Base-by-base conservation (phyloP, 2,113 vertebrate genomes). In the Callospermophilus lateralis region DNA sequence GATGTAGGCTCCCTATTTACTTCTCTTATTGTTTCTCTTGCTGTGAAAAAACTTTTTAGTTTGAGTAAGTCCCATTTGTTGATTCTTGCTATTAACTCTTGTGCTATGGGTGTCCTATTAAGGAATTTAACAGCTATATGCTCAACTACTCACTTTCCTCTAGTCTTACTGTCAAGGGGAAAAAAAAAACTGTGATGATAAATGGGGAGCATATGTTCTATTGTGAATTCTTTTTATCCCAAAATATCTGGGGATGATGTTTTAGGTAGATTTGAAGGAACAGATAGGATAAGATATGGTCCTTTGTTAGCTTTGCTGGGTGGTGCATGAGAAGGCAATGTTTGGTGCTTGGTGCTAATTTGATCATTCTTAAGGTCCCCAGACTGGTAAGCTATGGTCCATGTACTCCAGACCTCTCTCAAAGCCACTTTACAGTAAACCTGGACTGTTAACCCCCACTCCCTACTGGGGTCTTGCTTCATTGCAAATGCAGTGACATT, bases 131-230 rank as follows among this genome's bases (percentile, higher is more conserved):
- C 63, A 86, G 55, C 28, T 67, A 2, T 26, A n/a, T 7, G 13
- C 15, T 76, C 24, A 74, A 61, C 17, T 68, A 45, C 8, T 45
- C 72, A 19, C 16, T 77, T 67, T 83, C 39, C 63, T 79, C 45
- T 58, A 37, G 55, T 78, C 77, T 83, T n/a, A 8, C 55, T 45
- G 20, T 91, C 61, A 53, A 91, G 88, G 87, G 88, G 84, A 84
- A 63, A 67, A 96, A 87, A 58, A 22, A 22, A 22, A n/a, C n/a
- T 8, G 16, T 28, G 37, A 34, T 9, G 68, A 53, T 53, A 65
- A 34, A 19, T 45, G 65, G 34, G 17, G 8, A 83, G 8, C 16
- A 17, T 28, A 48, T 22, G 26, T 76, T 37, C 48, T 72, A 4
- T 17, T 58, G 1, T 42, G 3, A 65, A 12, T 55, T 11, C 34